These are phyloP conservation scores for Leptarthrus brevirostris DNA, from an alignment of 2,888 invertebrate species.

Conservation along the genomic window DNA sequence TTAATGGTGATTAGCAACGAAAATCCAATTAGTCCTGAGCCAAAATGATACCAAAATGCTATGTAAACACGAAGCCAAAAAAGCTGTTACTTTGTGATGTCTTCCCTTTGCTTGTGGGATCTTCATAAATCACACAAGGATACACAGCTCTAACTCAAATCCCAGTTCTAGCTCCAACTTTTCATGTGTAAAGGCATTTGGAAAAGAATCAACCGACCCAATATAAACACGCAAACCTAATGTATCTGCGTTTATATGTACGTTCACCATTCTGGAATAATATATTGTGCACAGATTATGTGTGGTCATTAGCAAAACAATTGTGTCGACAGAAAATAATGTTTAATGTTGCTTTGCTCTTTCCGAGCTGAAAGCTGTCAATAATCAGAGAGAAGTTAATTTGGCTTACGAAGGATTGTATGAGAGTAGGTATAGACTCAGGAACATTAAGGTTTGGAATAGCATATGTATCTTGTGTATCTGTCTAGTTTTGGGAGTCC, in stretches of 20 bases:
- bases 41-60: slow-evolving; percentile 16
- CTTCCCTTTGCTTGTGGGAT: background rate
- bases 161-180: no score
- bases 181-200: background rate
- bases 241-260: background rate
- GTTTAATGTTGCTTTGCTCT: background rate
- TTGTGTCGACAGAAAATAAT: background rate
- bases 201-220: background rate
- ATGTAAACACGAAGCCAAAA: slow-evolving; percentile 24
- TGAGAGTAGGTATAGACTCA: no score
- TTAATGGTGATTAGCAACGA: slow-evolving; percentile 23
- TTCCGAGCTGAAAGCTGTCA: background rate
- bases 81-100: background rate
- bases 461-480: no score
- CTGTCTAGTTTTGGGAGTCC: no score
- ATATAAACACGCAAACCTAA: background rate
- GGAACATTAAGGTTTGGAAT: no score
- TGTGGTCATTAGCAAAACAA: slow-evolving; percentile 27
- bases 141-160: no score
- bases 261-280: background rate
- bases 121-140: slow-evolving; percentile 19
- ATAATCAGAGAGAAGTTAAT: background rate
- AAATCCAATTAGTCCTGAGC: slow-evolving; percentile 13
- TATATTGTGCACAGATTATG: slow-evolving; percentile 4
- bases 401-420: background rate